These are phyloP conservation scores for Argyrosomus regius DNA, from an alignment of 2,797 vertebrate species.

Conservation along the genomic window DNA sequence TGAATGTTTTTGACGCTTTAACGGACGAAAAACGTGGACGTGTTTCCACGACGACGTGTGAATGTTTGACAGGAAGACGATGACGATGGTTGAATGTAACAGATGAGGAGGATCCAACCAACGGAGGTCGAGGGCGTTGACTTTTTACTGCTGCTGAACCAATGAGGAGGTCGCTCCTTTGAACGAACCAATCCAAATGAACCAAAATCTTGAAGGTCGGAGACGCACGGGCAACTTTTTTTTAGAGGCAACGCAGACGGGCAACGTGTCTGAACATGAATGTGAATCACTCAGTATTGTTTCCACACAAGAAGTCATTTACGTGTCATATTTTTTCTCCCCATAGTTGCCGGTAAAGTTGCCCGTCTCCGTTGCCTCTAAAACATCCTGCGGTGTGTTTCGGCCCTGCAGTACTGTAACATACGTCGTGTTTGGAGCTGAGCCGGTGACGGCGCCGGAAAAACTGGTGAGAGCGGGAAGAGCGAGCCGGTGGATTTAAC, in stretches of 20 bases:
- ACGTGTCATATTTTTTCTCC: no score
- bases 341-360: neutral
- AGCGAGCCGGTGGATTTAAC: neutral
- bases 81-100: conserved; percentile 40
- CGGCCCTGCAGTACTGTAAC: conserved; percentile 8
- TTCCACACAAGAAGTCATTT: neutral
- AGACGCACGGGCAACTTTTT: neutral
- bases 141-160: conserved; percentile 60
- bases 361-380: conserved; percentile 1
- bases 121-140: neutral
- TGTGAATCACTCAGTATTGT: conserved; percentile 25
- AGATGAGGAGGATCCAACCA: neutral
- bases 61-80: neutral
- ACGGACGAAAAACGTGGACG: conserved; percentile 15
- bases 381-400: neutral
- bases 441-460: neutral
- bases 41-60: conserved; percentile 3
- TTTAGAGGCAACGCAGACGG: neutral
- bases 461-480: neutral
- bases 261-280: neutral
- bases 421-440: neutral
- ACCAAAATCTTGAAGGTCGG: conserved; percentile 38
- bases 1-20: conserved; percentile 14
- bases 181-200: conserved; percentile 36
- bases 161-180: conserved; percentile 36